A percentile compares a stretch with the other conserved stretches of the same genome.
phyloP scores from a whole-genome alignment of 1,140 invertebrate genomes.

The Akabosia matsudoensis region DNA sequence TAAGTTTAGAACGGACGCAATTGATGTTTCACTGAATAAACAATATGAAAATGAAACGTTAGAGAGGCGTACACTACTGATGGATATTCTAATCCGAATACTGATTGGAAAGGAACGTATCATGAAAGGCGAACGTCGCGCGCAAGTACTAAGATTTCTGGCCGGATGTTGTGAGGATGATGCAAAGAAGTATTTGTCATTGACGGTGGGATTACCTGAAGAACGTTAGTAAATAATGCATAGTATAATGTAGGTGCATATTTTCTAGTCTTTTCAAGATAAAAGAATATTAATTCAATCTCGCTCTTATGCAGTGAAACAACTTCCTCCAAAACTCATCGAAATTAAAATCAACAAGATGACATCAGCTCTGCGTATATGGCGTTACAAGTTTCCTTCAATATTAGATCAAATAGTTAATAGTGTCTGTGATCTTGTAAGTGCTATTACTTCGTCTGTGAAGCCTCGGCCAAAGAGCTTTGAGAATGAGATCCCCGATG shows the following conservation, averaged over 20 bases:
- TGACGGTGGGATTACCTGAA: background rate
- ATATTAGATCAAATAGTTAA: conserved; percentile 2
- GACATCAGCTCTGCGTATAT: background rate
- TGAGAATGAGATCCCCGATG: conserved; percentile 1
- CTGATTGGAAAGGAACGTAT: conserved; percentile 32
- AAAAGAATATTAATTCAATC: no score
- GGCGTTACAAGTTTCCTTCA: conserved; percentile 18
- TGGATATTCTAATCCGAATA: conserved; percentile 30
- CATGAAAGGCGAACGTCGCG: conserved; percentile 18
- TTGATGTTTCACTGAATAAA: conserved; percentile 27
- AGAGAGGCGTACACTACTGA: background rate
- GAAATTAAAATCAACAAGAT: conserved; percentile 25
- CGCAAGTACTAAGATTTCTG: conserved; percentile 25
- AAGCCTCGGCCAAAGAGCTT: background rate
- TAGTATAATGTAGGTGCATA: no score
- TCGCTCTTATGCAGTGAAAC: background rate
- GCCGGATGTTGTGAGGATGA: conserved; percentile 25
- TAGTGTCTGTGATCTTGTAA: background rate
- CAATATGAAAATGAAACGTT: conserved; percentile 29
- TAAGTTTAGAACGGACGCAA: conserved; percentile 24
- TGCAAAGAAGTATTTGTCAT: conserved; percentile 17
- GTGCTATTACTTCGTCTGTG: background rate
- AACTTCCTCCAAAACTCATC: conserved; percentile 4
- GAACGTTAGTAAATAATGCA: background rate
- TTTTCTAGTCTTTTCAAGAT: background rate